Evolutionary conservation across 2,888 invertebrate species (phyloP).

Genomic region (Leistus spinibarbis): DNA sequence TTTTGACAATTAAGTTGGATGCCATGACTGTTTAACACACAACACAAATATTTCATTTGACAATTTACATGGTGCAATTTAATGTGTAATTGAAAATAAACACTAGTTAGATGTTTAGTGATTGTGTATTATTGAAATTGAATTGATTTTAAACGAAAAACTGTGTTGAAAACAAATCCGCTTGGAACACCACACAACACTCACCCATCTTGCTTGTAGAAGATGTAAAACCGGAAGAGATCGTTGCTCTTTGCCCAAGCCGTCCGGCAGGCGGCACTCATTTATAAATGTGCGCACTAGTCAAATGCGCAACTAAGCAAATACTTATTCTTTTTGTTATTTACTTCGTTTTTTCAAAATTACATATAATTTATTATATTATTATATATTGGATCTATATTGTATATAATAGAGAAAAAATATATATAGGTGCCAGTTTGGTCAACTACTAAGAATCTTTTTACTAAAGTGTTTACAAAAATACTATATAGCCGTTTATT

Average conservation of each 20-base stretch:
- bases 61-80: conserved; percentile 7
- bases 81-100: background rate
- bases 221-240: conserved; percentile 47
- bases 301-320: background rate
- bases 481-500: too few species aligned
- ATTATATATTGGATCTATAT: too few species aligned
- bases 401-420: too few species aligned
- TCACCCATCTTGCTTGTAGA: conserved; percentile 56
- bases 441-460: too few species aligned
- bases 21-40: conserved; percentile 27
- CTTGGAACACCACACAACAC: conserved; percentile 46
- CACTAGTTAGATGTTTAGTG: background rate
- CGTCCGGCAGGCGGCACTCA: conserved; percentile 26
- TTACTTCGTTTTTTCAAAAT: too few species aligned
- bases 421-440: too few species aligned
- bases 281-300: conserved; percentile 25
- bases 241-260: conserved; percentile 28
- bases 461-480: too few species aligned
- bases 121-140: background rate
- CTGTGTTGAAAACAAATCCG: conserved; percentile 20
- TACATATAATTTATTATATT: too few species aligned
- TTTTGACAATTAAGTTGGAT: conserved; percentile 19
- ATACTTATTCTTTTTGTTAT: background rate
- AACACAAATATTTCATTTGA: conserved; percentile 16
- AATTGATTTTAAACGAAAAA: conserved; percentile 28